phyloP scores from a whole-genome alignment of 2,888 invertebrate species.

The Thyatira batis region DNA sequence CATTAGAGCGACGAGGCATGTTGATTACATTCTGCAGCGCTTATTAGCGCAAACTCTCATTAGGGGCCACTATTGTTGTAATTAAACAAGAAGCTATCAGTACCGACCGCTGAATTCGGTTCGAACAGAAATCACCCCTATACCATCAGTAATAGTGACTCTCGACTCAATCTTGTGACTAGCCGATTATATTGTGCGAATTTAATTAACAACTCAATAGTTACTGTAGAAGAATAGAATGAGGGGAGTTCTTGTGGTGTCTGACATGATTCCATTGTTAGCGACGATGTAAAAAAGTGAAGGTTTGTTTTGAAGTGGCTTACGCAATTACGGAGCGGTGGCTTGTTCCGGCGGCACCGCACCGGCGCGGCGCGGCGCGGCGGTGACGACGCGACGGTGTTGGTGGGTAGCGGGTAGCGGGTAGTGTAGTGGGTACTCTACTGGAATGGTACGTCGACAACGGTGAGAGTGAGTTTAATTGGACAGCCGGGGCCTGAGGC shows the following conservation, averaged over 20 bases:
- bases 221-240: conserved; percentile 60
- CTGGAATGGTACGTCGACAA: conserved; percentile 22
- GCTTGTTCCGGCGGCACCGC: conserved; percentile 44
- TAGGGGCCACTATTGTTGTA: conserved; percentile 82
- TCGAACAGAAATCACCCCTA: conserved; percentile 54
- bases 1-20: conserved; percentile 80
- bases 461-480: conserved; percentile 67
- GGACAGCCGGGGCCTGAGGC: conserved; percentile 58
- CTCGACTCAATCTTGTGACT: conserved; percentile 21
- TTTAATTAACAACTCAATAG: conserved; percentile 81
- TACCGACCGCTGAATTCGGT: conserved; percentile 44
- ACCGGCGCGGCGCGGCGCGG: conserved; percentile 32
- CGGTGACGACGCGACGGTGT: conserved; percentile 31
- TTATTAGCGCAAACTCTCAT: conserved; percentile 82
- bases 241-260: conserved; percentile 71
- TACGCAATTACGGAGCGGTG: conserved; percentile 74
- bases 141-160: conserved; percentile 39
- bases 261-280: conserved; percentile 79
- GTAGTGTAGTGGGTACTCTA: neutral
- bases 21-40: conserved; percentile 82
- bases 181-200: conserved; percentile 64
- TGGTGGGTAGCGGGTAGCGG: conserved; percentile 36
- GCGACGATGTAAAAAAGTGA: conserved; percentile 66
- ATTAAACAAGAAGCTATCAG: conserved; percentile 77
- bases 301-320: conserved; percentile 76